phyloP scores from a whole-genome alignment of 2,888 invertebrate genomes.

The Macrosiphum euphorbiae region DNA sequence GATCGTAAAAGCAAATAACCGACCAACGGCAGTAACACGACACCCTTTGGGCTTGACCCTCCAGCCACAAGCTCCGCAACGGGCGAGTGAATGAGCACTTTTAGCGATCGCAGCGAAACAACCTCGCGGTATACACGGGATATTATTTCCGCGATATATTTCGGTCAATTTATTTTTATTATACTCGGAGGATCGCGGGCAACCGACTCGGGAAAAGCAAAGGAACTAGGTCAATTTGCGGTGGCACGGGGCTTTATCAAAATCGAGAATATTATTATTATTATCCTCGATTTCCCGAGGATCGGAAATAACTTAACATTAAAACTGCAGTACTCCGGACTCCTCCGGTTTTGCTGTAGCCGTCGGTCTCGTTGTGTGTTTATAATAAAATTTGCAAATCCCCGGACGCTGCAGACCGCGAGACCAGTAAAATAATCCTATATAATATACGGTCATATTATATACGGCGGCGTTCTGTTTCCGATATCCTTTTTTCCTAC shows the following conservation, averaged over 20 bases:
- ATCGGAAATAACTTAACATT: conserved; percentile 14
- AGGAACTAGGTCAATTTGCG: conserved; percentile 12
- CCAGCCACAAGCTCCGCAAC: neutral
- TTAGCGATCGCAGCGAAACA: conserved; percentile 4
- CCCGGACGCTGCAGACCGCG: neutral
- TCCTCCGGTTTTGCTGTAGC: neutral
- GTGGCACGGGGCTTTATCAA: neutral
- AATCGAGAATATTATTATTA: conserved; percentile 23
- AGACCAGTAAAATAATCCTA: neutral
- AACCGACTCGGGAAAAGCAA: neutral
- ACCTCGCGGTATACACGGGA: neutral
- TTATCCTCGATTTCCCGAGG: neutral
- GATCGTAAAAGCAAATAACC: conserved; percentile 43
- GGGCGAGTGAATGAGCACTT: neutral
- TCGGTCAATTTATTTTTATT: conserved; percentile 56
- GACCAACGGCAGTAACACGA: neutral
- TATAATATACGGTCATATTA: neutral
- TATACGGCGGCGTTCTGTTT: neutral
- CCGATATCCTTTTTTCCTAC: neutral
- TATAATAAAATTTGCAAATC: neutral
- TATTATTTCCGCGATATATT: conserved; percentile 23
- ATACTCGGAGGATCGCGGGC: neutral
- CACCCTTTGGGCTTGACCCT: conserved; percentile 16
- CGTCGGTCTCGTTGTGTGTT: neutral
- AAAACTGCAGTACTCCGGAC: neutral